Percentiles rank a stretch among this genome's conserved stretches.
Evolutionary conservation across 2,113 vertebrate genomes (phyloP).

Genomic region (Tenebrosternarchus preto): DNA sequence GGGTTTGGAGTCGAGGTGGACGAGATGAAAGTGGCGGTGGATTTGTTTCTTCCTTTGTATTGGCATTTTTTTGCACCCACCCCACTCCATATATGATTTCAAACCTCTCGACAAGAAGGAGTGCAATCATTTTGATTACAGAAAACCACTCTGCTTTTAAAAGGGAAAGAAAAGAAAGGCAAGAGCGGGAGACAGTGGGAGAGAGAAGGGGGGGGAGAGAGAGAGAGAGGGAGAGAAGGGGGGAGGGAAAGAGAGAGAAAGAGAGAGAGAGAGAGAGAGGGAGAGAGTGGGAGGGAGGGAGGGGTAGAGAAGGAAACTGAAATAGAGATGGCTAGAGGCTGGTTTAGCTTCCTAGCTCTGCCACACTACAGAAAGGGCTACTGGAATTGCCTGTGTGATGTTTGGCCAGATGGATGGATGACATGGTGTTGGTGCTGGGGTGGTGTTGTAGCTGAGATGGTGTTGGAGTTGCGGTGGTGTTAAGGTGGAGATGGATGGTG

Average conservation of each 20-base stretch:
- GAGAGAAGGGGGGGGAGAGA: neutral
- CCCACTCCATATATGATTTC: constrained; percentile 20
- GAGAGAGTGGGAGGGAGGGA: neutral
- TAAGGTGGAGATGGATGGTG: too few species aligned
- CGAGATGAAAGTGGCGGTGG: constrained; percentile 27
- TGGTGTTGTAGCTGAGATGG: too few species aligned
- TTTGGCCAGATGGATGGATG: neutral
- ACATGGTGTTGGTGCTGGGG: too few species aligned
- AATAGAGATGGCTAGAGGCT: neutral
- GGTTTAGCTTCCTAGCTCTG: neutral
- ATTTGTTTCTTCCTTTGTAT: constrained; percentile 34
- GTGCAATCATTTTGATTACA: constrained; percentile 25
- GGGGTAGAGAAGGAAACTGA: constrained; percentile 1
- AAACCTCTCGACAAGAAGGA: constrained; percentile 16
- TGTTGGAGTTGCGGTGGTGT: too few species aligned
- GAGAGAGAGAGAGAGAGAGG: neutral
- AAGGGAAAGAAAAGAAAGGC: neutral
- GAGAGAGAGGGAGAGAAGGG: too few species aligned
- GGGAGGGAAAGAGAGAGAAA: neutral
- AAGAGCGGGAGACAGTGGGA: neutral
- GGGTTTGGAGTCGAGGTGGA: neutral
- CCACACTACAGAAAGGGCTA: neutral
- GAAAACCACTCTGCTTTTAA: constrained; percentile 13
- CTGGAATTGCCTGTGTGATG: neutral
- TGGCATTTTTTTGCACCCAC: constrained; percentile 20